Percentiles rank a stretch among this genome's conserved stretches.
Conservation (phyloP, 2,888 invertebrate species). For the Melanostoma mellinum region DNA sequence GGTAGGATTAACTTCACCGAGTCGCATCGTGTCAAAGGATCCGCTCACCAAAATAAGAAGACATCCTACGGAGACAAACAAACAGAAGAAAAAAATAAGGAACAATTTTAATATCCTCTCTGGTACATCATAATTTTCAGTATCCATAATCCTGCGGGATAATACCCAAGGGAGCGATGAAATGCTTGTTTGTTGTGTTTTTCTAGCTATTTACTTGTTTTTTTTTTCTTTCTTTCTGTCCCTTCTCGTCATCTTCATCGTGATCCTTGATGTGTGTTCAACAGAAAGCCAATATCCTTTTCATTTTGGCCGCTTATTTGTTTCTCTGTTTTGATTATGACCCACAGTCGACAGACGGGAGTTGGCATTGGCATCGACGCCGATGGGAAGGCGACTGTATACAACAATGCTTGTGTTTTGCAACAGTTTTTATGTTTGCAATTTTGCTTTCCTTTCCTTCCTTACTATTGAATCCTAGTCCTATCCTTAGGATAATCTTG, state of each 20-base stretch:
- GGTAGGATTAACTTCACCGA: slow-evolving; percentile 41
- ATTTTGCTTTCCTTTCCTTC: slow-evolving; percentile 14
- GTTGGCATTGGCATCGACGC: neutral
- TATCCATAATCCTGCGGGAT: slow-evolving; percentile 71
- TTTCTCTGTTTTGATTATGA: slow-evolving; percentile 62
- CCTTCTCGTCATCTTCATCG: neutral
- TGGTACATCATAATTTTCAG: slow-evolving; percentile 68
- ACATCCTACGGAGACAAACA: neutral
- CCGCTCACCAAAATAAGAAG: slow-evolving; percentile 15
- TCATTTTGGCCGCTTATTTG: slow-evolving; percentile 67
- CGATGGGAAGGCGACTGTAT: slow-evolving; percentile 34
- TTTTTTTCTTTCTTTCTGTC: neutral
- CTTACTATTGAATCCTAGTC: slow-evolving; percentile 3
- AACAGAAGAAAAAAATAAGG: slow-evolving; percentile 14
- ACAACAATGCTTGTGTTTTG: slow-evolving; percentile 16
- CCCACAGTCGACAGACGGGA: slow-evolving; percentile 7
- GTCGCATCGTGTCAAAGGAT: slow-evolving; percentile 40
- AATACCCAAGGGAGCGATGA: slow-evolving; percentile 50
- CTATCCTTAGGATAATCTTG: slow-evolving; percentile 65
- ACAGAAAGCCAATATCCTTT: slow-evolving; percentile 70
- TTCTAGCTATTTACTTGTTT: slow-evolving; percentile 20
- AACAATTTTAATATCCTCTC: slow-evolving; percentile 67
- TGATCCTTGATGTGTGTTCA: slow-evolving; percentile 52
- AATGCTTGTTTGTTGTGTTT: slow-evolving; percentile 37
- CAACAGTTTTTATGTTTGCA: slow-evolving; percentile 46